Percentiles rank a stretch among this genome's conserved stretches.
Conservation (phyloP, 1,140 invertebrate species). For the Sycophila sp. region DNA sequence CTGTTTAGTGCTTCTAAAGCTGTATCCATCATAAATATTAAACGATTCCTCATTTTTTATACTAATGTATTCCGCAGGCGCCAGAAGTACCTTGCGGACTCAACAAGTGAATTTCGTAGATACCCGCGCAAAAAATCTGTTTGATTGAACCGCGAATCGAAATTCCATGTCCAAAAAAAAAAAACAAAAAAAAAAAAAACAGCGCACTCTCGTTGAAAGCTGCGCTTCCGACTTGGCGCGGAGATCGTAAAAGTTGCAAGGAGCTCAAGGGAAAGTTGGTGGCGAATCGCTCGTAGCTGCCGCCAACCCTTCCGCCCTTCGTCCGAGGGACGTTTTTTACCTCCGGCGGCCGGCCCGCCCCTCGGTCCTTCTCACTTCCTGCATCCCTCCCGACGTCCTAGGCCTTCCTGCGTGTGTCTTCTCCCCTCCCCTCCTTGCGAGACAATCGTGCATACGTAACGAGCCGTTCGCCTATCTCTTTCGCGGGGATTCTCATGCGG, state of each 20-base stretch:
- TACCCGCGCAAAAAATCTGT: background rate
- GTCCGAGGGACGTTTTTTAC: slow-evolving; percentile 9
- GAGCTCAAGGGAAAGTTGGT: too few species aligned
- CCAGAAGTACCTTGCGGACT: background rate
- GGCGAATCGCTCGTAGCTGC: too few species aligned
- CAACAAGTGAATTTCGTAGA: slow-evolving; percentile 14
- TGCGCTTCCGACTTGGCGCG: too few species aligned
- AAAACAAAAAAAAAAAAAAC: background rate
- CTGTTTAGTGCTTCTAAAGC: background rate
- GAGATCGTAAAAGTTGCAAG: too few species aligned
- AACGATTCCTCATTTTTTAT: slow-evolving; percentile 19
- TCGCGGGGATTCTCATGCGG: slow-evolving; percentile 32
- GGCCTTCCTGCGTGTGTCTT: background rate
- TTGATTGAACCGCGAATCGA: background rate
- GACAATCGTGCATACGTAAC: slow-evolving; percentile 52
- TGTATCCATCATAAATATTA: slow-evolving; percentile 28
- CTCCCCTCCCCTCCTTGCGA: slow-evolving; percentile 31
- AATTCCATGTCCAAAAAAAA: background rate
- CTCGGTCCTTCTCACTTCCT: slow-evolving; percentile 37
- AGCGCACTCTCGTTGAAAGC: background rate
- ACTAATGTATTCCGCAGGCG: slow-evolving; percentile 17
- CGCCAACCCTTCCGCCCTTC: background rate
- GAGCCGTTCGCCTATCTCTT: slow-evolving; percentile 40
- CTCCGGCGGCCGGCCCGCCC: slow-evolving; percentile 25
- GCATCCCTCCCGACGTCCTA: slow-evolving; percentile 16